Base-by-base conservation (phyloP, 2,113 vertebrate species). In the Pluvialis apricaria region DNA sequence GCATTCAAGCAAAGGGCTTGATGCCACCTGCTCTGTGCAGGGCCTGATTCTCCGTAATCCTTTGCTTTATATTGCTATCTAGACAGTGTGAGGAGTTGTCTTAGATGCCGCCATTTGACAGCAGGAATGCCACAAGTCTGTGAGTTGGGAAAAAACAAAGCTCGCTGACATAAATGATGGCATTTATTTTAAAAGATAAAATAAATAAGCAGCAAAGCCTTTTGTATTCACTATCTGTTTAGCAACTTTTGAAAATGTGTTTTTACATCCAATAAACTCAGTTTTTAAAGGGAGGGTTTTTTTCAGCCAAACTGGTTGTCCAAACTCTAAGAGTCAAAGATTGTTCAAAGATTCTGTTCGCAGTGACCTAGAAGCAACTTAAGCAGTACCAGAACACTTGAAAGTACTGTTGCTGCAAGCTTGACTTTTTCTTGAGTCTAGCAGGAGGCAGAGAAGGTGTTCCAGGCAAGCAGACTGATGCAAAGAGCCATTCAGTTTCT, bases 341-440 rank as follows among this genome's bases (percentile, higher is more conserved):
- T 80, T 82, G 70, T 51, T 76, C n/a, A 65, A 65, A 65, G 60
- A 28, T 57, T 78, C 65, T 64, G 34, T 60, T 78, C 29, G 6
- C 42, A 64, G n/a, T 14, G 2, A 24, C 38, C n/a, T 14, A 22
- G 38, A 86, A 83, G 14, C 8, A 91, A 15, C 9, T 31, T 34
- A 45, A 38, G 58, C 40, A n/a, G 52, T 5, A 82, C 3, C 7
- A 61, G 25, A 7, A 38, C 15, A 60, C 38, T 22, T 32, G 51
- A 77, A 93, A 93, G 36, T 79, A 64, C 13, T 64, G 26, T 32
- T 92, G 86, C 79, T 73, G 31, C 20, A 95, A 94, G 32, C 20
- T 66, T 85, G 76, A 77, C 22, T 40, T 70, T 82, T 97, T 95
- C 97, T 97, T 97, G 62, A 90, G 36, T 96, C 92, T 96, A 93